Evolutionary conservation across 2,113 vertebrate genomes (phyloP).

Genomic region (Grantiella picta): DNA sequence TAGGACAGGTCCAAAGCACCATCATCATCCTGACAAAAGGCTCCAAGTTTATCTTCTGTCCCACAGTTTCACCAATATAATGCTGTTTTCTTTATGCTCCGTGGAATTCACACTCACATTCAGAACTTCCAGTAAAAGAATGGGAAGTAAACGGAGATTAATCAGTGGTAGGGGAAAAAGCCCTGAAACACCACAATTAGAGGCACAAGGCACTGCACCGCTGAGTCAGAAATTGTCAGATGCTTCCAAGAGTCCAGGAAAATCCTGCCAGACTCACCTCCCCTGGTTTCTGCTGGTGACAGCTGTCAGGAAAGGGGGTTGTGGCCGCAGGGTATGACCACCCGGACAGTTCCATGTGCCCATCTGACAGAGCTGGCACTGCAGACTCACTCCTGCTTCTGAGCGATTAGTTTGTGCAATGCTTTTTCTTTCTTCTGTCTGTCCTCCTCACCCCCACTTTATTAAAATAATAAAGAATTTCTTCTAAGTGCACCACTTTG

Average conservation of each 20-base stretch:
- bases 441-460: not conserved
- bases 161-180: not conserved
- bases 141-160: not conserved
- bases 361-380: not conserved
- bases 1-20: not conserved
- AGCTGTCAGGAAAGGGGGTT: not conserved
- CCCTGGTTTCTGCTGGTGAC: not conserved
- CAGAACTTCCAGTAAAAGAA: not conserved
- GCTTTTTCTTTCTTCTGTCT: not conserved
- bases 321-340: accelerated
- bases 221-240: not conserved
- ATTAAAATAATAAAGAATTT: not conserved
- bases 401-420: not conserved
- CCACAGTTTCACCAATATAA: accelerated
- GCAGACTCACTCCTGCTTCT: not conserved
- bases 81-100: not conserved
- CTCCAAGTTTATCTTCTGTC: not conserved
- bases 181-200: not conserved
- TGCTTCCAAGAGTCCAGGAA: not conserved
- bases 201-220: not conserved
- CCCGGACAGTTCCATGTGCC: not conserved
- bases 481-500: not conserved
- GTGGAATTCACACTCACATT: not conserved
- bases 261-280: not conserved
- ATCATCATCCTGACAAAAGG: not conserved